Percentiles rank a stretch among this genome's conserved stretches.
phyloP scores from a whole-genome alignment of 2,113 vertebrate genomes.

The Ginglymostoma cirratum region DNA sequence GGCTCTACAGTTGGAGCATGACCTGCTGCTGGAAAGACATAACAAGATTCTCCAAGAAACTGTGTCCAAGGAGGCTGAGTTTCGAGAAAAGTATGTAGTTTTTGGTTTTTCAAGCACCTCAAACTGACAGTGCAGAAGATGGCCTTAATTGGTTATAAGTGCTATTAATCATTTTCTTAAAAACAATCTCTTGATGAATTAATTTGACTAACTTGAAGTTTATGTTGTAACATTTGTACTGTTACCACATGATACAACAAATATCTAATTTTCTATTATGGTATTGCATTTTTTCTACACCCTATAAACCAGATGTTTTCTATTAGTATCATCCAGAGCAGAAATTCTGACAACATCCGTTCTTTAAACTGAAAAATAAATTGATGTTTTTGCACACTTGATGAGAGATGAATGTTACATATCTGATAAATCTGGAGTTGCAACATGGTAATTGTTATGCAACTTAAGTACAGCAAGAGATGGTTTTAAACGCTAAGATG shows the following conservation, averaged over 20 bases:
- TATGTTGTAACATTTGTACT: not conserved
- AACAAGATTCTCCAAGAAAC: constrained; percentile 92
- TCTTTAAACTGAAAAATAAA: not conserved
- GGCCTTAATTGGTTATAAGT: not conserved
- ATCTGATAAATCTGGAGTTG: not conserved
- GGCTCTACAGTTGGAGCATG: constrained; percentile 76
- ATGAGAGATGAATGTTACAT: not conserved
- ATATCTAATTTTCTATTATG: not conserved
- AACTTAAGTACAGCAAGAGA: not conserved
- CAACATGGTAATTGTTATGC: not conserved
- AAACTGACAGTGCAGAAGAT: not conserved
- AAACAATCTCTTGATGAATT: not conserved
- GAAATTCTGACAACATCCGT: not conserved
- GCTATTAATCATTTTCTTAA: not conserved
- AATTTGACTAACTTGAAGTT: not conserved
- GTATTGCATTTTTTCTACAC: not conserved
- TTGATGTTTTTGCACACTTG: not conserved
- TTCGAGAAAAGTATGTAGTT: constrained; percentile 76
- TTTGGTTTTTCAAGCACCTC: not conserved
- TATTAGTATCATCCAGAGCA: not conserved
- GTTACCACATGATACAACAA: not conserved
- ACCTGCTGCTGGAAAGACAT: constrained; percentile 85
- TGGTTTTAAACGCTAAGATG: not conserved
- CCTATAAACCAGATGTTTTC: not conserved
- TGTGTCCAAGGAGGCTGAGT: constrained; percentile 82